Evolutionary conservation across 2,888 invertebrate species (phyloP).

Genomic region (Halictus ligatus): DNA sequence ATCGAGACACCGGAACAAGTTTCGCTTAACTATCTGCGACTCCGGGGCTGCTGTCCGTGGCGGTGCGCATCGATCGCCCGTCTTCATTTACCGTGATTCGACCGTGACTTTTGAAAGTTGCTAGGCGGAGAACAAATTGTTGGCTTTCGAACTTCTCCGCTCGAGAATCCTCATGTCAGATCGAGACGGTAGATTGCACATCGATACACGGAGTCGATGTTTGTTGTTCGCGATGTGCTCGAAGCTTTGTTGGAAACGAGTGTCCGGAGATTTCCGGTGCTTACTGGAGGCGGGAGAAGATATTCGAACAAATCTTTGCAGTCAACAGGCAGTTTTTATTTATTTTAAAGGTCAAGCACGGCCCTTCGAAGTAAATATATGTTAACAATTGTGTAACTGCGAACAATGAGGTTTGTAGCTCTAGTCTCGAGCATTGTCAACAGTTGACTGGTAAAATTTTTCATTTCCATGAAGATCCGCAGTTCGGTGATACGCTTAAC

Average conservation of each 20-base stretch:
- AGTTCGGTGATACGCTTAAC: no score
- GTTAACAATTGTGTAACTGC: no score
- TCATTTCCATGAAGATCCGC: no score
- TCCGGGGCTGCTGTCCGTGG: background rate
- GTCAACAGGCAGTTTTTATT: no score
- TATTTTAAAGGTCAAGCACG: no score
- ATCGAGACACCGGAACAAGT: slow-evolving; percentile 32
- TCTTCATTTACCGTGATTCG: slow-evolving; percentile 21
- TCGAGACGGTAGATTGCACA: background rate
- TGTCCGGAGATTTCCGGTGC: no score
- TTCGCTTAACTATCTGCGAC: slow-evolving; percentile 1
- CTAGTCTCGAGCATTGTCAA: no score
- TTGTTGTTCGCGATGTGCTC: background rate
- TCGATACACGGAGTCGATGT: background rate
- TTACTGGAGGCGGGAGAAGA: no score
- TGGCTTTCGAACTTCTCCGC: background rate
- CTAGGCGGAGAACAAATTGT: background rate
- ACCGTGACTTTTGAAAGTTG: background rate
- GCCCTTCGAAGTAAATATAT: no score
- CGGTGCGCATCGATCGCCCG: slow-evolving; percentile 13
- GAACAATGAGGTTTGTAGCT: no score
- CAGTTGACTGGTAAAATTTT: no score
- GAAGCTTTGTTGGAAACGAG: background rate
- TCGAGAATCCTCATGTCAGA: background rate
- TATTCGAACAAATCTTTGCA: background rate